A percentile compares a stretch with the other conserved stretches of the same genome.
Evolutionary conservation across 2,797 vertebrate species (phyloP).

Genomic region (Enteromius fasciolatus): DNA sequence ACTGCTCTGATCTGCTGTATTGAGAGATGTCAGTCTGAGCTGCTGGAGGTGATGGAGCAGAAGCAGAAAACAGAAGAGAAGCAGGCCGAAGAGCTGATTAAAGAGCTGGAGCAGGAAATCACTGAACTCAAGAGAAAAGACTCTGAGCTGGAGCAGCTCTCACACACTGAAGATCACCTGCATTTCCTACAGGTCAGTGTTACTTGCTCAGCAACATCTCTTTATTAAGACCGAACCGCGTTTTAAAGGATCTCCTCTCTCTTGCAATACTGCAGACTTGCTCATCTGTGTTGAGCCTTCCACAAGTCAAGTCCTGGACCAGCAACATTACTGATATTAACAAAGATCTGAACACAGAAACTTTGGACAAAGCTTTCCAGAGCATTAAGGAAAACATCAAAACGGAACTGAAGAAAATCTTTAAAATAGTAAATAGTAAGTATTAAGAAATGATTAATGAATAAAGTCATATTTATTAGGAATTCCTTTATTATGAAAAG

Average conservation of each 20-base stretch:
- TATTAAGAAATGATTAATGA: background rate
- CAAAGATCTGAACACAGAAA: conserved; percentile 8
- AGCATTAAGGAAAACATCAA: conserved; percentile 24
- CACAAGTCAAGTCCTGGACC: conserved; percentile 1
- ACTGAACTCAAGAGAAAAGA: conserved; percentile 32
- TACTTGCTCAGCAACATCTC: background rate
- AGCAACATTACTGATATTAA: conserved; percentile 14
- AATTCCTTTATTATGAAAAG: no score
- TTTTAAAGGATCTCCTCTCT: background rate
- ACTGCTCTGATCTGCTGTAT: background rate
- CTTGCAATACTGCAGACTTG: conserved; percentile 15
- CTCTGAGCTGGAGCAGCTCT: conserved; percentile 36
- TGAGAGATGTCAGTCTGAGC: conserved; percentile 37
- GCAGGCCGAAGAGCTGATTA: conserved; percentile 7
- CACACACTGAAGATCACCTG: conserved; percentile 44
- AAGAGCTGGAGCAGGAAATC: conserved; percentile 46
- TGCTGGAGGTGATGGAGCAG: conserved; percentile 4
- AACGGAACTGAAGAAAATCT: conserved; percentile 11
- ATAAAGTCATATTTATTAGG: no score
- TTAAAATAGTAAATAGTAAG: conserved; percentile 15
- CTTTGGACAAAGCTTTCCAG: background rate
- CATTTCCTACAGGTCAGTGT: conserved; percentile 34
- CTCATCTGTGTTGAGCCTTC: background rate
- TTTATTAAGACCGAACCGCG: background rate
- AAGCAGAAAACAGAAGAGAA: background rate